phyloP scores from a whole-genome alignment of 2,113 vertebrate genomes.

The Stercorarius parasiticus region DNA sequence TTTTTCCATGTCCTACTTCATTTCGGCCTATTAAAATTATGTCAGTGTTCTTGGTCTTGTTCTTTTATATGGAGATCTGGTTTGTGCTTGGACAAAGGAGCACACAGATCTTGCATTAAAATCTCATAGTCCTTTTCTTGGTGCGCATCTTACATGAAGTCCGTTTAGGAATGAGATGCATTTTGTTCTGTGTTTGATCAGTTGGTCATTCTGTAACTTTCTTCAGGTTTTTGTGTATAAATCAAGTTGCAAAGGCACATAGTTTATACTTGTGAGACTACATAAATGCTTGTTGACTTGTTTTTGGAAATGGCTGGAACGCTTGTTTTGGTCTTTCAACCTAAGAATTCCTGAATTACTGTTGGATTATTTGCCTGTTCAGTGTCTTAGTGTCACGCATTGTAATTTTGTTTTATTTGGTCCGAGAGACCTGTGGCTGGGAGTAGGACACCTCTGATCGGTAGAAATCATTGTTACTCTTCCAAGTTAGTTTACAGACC shows the following conservation, averaged over 20 bases:
- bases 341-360: neutral
- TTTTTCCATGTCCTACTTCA: neutral
- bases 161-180: neutral
- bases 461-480: neutral
- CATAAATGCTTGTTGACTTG: neutral
- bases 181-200: neutral
- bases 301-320: neutral
- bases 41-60: neutral
- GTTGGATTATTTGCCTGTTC: neutral
- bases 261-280: neutral
- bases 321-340: neutral
- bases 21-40: neutral
- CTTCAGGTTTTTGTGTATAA: neutral
- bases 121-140: neutral
- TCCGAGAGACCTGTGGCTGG: neutral
- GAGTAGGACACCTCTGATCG: neutral
- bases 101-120: neutral
- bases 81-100: neutral
- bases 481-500: neutral
- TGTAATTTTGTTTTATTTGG: neutral
- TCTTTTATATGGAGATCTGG: neutral
- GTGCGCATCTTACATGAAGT: neutral
- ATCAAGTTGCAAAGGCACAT: neutral
- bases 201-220: neutral
- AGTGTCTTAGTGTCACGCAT: neutral